Percentiles rank a stretch among this genome's conserved stretches.
Conservation (phyloP, 2,113 vertebrate species). For the Etia nguti region DNA sequence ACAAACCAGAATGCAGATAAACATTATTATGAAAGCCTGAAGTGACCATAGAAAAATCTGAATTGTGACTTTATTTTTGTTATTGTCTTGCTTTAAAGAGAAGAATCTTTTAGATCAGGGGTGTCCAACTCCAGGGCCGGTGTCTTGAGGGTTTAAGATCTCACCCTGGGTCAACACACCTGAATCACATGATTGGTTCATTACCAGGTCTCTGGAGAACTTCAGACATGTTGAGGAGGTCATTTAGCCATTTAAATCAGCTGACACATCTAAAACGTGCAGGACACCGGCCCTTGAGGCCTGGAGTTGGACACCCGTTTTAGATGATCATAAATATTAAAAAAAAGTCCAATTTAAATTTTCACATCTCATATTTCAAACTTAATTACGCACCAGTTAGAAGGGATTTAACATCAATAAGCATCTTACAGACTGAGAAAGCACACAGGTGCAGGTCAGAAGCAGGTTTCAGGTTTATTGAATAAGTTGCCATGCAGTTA, state of each 20-base stretch:
- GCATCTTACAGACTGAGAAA: not conserved
- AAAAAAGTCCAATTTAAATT: no score
- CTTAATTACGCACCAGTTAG: not conserved
- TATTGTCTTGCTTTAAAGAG: not conserved
- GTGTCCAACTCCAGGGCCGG: not conserved
- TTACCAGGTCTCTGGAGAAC: not conserved
- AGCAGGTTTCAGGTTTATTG: slow-evolving; percentile 18
- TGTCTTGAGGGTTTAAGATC: not conserved
- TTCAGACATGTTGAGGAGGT: not conserved
- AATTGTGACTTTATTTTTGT: not conserved
- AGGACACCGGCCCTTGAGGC: not conserved
- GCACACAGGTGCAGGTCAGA: not conserved
- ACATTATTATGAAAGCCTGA: not conserved
- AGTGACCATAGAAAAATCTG: rapidly evolving
- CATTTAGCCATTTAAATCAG: not conserved
- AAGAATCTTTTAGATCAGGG: not conserved
- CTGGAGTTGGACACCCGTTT: not conserved
- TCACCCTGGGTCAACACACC: not conserved
- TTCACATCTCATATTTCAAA: no score
- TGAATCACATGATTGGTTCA: not conserved
- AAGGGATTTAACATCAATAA: not conserved
- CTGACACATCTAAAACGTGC: not conserved
- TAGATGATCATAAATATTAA: not conserved
- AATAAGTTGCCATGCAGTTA: slow-evolving; percentile 14
- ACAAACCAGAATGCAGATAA: not conserved